phyloP scores from a whole-genome alignment of 1,140 invertebrate species.

The Polypedilum pembai region DNA sequence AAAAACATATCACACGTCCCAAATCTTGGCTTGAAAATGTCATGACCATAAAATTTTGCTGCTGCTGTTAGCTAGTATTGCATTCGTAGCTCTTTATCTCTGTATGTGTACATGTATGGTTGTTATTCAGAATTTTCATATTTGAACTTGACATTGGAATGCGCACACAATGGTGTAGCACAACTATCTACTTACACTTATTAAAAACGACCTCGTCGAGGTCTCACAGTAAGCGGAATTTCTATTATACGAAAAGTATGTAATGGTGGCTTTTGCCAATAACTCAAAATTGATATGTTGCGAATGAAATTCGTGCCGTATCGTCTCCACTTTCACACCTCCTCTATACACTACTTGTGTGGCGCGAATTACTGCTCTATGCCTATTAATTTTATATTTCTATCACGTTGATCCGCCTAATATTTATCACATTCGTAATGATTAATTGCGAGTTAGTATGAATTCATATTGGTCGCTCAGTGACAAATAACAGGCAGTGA shows the following conservation, averaged over 20 bases:
- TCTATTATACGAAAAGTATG: background rate
- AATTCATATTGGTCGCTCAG: background rate
- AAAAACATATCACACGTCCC: background rate
- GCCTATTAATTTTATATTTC: background rate
- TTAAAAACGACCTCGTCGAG: background rate
- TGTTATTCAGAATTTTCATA: slow-evolving; percentile 20
- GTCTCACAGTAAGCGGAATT: background rate
- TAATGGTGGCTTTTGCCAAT: too few relatives aligned
- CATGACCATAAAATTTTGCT: slow-evolving; percentile 5
- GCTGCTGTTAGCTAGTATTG: background rate
- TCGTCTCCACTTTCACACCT: background rate
- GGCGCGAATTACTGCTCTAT: background rate
- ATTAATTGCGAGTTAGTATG: background rate
- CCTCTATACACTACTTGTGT: background rate
- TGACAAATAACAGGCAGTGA: background rate
- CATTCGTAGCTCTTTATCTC: background rate
- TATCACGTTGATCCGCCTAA: slow-evolving; percentile 1
- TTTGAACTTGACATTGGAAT: slow-evolving; percentile 27
- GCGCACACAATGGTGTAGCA: background rate
- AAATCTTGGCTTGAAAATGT: slow-evolving; percentile 4
- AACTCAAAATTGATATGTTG: too few relatives aligned
- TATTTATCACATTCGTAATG: slow-evolving; percentile 4
- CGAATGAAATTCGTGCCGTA: too few relatives aligned
- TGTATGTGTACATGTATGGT: background rate
- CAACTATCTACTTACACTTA: background rate